These are phyloP conservation scores for Limnodromus scolopaceus DNA, from an alignment of 2,797 vertebrate genomes.

Conservation along the genomic window DNA sequence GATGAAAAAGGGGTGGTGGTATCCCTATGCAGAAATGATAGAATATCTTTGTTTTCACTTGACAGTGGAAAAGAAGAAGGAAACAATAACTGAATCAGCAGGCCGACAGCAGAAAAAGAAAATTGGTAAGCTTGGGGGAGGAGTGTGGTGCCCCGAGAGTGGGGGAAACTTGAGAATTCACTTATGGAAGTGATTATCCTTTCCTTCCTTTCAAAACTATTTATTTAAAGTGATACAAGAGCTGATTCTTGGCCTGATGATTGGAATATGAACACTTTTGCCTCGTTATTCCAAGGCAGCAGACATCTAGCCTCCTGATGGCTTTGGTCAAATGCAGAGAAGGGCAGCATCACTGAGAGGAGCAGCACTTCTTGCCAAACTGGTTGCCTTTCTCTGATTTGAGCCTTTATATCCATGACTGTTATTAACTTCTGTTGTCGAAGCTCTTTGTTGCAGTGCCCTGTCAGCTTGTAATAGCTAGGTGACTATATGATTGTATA, in stretches of 20 bases:
- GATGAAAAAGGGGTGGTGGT: background rate
- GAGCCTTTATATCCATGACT: background rate
- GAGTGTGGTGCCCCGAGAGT: background rate
- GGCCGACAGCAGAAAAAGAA: constrained; percentile 98
- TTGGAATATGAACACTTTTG: background rate
- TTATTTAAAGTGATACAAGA: background rate
- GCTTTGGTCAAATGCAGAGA: background rate
- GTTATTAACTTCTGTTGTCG: background rate
- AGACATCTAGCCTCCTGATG: background rate
- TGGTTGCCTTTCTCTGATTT: background rate
- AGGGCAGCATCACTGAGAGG: background rate
- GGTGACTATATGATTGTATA: background rate
- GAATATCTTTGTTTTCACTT: constrained; percentile 39
- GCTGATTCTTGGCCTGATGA: background rate
- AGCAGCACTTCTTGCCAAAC: background rate
- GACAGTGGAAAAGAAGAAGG: constrained; percentile 98
- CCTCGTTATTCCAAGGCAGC: background rate
- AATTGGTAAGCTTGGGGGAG: constrained; percentile 84
- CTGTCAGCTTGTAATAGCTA: background rate
- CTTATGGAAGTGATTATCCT: background rate
- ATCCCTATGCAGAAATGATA: background rate
- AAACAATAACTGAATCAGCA: constrained; percentile 97
- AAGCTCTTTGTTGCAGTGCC: background rate
- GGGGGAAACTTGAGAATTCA: background rate
- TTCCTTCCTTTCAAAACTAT: background rate